Conservation (phyloP, 2,113 vertebrate genomes). For the Meriones unguiculatus region DNA sequence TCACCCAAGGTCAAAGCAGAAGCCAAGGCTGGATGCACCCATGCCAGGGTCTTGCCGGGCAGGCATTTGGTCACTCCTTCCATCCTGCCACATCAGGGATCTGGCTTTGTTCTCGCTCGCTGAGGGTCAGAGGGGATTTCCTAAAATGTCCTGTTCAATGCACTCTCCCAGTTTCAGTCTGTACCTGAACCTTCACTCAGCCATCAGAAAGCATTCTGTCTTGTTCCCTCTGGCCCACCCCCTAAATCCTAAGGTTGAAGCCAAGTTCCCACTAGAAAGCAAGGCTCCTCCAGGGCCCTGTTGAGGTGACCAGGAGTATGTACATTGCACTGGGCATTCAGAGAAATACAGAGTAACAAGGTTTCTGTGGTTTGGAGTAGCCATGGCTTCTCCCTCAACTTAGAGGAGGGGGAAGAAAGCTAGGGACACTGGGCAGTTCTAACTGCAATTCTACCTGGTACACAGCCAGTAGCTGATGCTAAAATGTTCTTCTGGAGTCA, state of each 20-base stretch:
- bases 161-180: neutral
- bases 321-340: neutral
- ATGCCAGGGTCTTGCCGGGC: neutral
- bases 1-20: slow-evolving; percentile 39
- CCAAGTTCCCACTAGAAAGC: neutral
- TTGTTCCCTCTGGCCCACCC: neutral
- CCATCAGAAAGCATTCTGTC: neutral
- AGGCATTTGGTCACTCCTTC: neutral
- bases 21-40: slow-evolving; percentile 3
- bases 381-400: neutral
- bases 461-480: neutral
- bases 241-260: neutral
- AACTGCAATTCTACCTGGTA: neutral
- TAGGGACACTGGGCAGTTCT: neutral
- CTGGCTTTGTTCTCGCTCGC: neutral
- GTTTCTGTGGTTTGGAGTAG: neutral
- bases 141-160: slow-evolving; percentile 35
- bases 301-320: neutral
- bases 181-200: neutral
- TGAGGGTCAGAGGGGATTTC: slow-evolving; percentile 16
- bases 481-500: slow-evolving; percentile 18
- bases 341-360: neutral
- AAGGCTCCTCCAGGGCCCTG: neutral
- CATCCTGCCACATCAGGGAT: neutral
- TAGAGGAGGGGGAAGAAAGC: neutral